These are phyloP conservation scores for Dasysyrphus albostriatus DNA, from an alignment of 2,888 invertebrate genomes.

Conservation along the genomic window DNA sequence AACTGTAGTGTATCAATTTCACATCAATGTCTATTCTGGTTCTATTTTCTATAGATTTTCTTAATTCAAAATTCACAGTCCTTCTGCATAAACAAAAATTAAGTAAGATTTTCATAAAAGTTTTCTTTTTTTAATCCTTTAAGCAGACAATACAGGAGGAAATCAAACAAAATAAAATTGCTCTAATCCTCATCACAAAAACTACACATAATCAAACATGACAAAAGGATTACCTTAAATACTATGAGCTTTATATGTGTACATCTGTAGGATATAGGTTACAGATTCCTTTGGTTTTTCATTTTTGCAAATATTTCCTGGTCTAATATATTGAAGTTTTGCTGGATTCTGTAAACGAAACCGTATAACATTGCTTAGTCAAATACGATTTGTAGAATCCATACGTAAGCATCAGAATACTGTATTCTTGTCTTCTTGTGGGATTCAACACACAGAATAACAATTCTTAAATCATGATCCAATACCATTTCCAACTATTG, in stretches of 20 bases:
- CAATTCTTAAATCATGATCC: slow-evolving; percentile 52
- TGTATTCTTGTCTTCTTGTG: slow-evolving; percentile 65
- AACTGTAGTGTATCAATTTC: no score
- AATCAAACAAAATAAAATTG: slow-evolving; percentile 54
- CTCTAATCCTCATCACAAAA: slow-evolving; percentile 6
- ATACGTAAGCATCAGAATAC: slow-evolving; percentile 42
- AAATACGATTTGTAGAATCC: slow-evolving; percentile 68
- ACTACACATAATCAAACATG: slow-evolving; percentile 24
- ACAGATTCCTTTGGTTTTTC: slow-evolving; percentile 13
- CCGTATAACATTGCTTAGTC: slow-evolving; percentile 50
- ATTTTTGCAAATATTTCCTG: slow-evolving; percentile 37
- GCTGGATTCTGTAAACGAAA: slow-evolving; percentile 53
- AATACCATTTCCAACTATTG: slow-evolving; percentile 54
- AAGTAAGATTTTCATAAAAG: not conserved
- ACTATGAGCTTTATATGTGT: slow-evolving; percentile 5
- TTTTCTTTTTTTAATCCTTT: slow-evolving; percentile 28
- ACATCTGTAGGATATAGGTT: not conserved
- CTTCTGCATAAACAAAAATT: not conserved
- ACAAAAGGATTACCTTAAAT: slow-evolving; percentile 38
- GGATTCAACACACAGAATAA: slow-evolving; percentile 57
- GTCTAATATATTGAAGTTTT: slow-evolving; percentile 55
- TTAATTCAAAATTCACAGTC: no score
- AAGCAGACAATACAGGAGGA: slow-evolving; percentile 19
- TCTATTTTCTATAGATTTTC: no score
- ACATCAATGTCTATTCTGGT: no score